Evolutionary conservation across 2,113 vertebrate species (phyloP).

Genomic region (Nanger granti): DNA sequence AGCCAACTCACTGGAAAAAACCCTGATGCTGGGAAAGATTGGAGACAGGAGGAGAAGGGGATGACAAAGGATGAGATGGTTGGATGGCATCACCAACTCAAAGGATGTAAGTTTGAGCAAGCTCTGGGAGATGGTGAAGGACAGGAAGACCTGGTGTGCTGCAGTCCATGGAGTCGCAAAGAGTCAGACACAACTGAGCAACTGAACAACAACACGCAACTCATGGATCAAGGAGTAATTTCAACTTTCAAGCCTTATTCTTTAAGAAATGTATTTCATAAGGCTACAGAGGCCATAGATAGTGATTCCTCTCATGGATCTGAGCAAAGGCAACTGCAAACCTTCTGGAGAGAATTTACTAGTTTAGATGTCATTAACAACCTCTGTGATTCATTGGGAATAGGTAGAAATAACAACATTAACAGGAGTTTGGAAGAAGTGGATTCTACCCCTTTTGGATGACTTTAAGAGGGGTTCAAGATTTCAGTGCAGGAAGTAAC

Average conservation of each 20-base stretch:
- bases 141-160: neutral
- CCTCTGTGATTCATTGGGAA: neutral
- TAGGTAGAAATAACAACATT: neutral
- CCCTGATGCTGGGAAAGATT: neutral
- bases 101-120: neutral
- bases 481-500: neutral
- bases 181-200: neutral
- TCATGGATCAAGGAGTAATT: neutral
- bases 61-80: neutral
- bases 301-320: neutral
- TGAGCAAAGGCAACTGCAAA: neutral
- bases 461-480: neutral
- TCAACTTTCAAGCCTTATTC: neutral
- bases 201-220: neutral
- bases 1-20: neutral
- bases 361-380: neutral
- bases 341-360: neutral
- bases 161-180: neutral
- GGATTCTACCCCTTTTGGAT: neutral
- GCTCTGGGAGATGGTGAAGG: neutral
- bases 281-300: neutral
- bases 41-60: neutral
- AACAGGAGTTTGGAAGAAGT: neutral
- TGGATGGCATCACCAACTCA: neutral
- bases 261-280: neutral